phyloP scores from a whole-genome alignment of 2,113 vertebrate genomes.

The Cheirogaleus medius region DNA sequence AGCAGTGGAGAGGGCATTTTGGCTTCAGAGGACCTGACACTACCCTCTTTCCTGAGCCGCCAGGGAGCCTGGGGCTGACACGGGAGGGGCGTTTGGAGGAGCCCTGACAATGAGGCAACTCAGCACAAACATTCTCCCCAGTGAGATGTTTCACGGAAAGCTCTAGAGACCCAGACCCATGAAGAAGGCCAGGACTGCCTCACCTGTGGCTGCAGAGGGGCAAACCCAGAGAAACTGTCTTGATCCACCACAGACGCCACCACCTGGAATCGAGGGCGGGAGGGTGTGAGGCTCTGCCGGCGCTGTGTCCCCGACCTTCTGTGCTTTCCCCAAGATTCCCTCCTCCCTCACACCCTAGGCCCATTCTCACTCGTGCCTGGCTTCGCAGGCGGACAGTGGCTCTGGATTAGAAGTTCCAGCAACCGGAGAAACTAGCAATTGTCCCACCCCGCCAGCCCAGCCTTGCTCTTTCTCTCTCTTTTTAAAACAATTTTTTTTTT shows the following conservation, averaged over 20 bases:
- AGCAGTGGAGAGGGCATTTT: neutral
- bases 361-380: no score
- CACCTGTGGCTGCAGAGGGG: conserved; percentile 96
- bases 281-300: neutral
- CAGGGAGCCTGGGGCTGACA: neutral
- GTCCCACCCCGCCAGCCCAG: neutral
- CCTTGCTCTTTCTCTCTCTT: neutral
- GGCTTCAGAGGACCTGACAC: neutral
- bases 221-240: conserved; percentile 95
- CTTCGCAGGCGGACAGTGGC: neutral
- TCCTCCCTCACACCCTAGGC: neutral
- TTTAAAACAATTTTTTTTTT: neutral
- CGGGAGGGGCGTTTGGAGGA: neutral
- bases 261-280: conserved; percentile 85
- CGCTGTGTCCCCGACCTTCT: rapidly evolving
- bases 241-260: conserved; percentile 94
- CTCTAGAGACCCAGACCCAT: rapidly evolving
- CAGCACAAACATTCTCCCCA: rapidly evolving
- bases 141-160: rapidly evolving
- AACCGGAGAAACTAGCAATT: neutral
- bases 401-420: neutral
- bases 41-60: no score
- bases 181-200: neutral
- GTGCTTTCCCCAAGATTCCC: neutral
- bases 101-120: neutral